Percentiles rank a stretch among this genome's conserved stretches.
These are phyloP conservation scores for Sclerurus mexicanus DNA, from an alignment of 2,113 vertebrate species.

Conservation along the genomic window DNA sequence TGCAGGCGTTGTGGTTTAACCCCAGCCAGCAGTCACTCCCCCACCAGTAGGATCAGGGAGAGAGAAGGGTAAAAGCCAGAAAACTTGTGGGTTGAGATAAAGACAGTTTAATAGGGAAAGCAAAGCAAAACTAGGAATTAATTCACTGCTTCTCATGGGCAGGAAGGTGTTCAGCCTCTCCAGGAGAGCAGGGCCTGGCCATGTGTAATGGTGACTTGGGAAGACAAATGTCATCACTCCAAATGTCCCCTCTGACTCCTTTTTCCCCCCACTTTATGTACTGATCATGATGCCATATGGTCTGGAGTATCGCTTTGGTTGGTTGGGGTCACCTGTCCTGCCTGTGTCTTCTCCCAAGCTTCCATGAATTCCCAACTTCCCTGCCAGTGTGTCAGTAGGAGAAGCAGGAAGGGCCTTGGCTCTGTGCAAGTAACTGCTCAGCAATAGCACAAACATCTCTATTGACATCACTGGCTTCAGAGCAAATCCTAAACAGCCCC, in stretches of 20 bases:
- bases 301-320: not conserved
- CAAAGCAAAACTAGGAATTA: not conserved
- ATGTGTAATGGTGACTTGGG: rapidly evolving
- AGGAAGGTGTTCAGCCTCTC: not conserved
- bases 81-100: not conserved
- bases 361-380: not conserved
- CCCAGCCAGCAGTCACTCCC: not conserved
- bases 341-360: not conserved
- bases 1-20: not conserved
- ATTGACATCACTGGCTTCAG: not conserved
- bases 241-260: not conserved
- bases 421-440: not conserved
- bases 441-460: not conserved
- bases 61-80: not conserved
- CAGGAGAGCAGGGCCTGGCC: not conserved
- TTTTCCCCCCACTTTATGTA: rapidly evolving
- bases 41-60: not conserved
- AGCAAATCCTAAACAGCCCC: not conserved
- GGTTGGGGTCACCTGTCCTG: not conserved
- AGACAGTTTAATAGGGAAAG: not conserved
- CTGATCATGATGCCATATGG: not conserved
- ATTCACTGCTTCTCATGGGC: not conserved
- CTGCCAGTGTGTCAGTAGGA: not conserved
- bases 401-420: not conserved
- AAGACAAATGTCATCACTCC: not conserved